phyloP scores from a whole-genome alignment of 2,888 invertebrate genomes.

The Acleris literana region DNA sequence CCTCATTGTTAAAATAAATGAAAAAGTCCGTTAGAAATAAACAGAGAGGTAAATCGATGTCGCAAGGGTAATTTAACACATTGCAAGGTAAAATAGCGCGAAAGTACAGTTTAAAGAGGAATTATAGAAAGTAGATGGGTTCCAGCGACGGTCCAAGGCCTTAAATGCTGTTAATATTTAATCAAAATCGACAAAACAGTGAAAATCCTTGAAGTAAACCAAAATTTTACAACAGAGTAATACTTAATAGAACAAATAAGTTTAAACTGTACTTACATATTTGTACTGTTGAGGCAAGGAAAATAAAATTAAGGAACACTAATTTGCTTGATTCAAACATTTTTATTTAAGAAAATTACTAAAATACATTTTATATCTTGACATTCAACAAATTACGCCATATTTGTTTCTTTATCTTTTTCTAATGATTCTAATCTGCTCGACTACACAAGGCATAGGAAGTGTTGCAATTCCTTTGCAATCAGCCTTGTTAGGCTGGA shows the following conservation, averaged over 20 bases:
- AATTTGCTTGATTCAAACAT: slow-evolving; percentile 64
- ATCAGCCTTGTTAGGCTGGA: slow-evolving; percentile 7
- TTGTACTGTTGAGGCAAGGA: slow-evolving; percentile 54
- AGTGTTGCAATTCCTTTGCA: background rate
- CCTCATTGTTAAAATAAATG: too few species aligned
- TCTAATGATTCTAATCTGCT: too few species aligned
- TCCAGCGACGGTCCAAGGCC: slow-evolving; percentile 13
- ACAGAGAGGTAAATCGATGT: background rate
- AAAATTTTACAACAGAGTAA: slow-evolving; percentile 40
- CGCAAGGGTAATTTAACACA: background rate
- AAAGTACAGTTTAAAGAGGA: background rate
- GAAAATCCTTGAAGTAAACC: slow-evolving; percentile 39
- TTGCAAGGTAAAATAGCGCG: background rate
- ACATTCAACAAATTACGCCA: slow-evolving; percentile 72
- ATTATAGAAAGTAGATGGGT: slow-evolving; percentile 14
- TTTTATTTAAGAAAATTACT: slow-evolving; percentile 61
- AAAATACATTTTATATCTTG: slow-evolving; percentile 46
- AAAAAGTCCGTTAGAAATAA: background rate
- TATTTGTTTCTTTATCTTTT: slow-evolving; percentile 59
- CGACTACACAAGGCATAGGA: slow-evolving; percentile 1
- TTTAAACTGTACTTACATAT: slow-evolving; percentile 62
- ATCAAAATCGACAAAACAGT: slow-evolving; percentile 29
- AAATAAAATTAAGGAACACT: slow-evolving; percentile 59
- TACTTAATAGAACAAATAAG: slow-evolving; percentile 12
- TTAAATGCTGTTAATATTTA: slow-evolving; percentile 24